Evolutionary conservation across 2,113 vertebrate species (phyloP), one percentile per base, ranked within the genome.

Genomic region (Miniopterus natalensis): DNA sequence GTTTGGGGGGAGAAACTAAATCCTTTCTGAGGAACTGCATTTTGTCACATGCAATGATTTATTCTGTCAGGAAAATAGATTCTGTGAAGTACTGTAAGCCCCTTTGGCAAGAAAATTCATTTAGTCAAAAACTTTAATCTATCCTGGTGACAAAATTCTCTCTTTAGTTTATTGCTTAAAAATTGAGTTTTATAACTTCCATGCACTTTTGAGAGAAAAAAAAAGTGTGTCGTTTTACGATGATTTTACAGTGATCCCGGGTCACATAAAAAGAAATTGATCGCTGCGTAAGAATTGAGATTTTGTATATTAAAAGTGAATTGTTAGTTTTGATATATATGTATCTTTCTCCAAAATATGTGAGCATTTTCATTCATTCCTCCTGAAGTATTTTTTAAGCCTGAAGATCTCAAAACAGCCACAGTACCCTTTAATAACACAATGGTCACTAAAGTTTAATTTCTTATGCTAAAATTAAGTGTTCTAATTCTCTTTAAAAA

Each of bases 71-170:
- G 90, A 45, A 97, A 97, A 96, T 49, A 61, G 74, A 74, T 97
- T 93, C 86, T 85, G 40, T 95, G 88, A 97, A 94, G 74, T 65
- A 81, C 53, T 78, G 18, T 96, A 98, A 97, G 78, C 6, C 74
- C 31, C 75, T 94, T 97, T 92, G 97, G 61, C 29, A 97, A 94
- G 74, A 81, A 31, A 96, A 97, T 97, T 97, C 20, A 18, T 98
- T 98, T 92, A 97, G 49, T 95, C 83, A 96, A 98, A 97, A 96
- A 36, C 20, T 96, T 97, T 96, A 97, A 97, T 96, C 92, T 95
- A 96, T 92, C 23, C 49, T 13, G 5, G 9, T 88, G 95, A 98
- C 88, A 98, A 97, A 97, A 73, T 3, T 96, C 84, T 2, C 31
- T 90, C n/a, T 88, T 97, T 79, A 79, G 29, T 93, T 49, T 88